Conservation (phyloP, 2,888 invertebrate species). For the Trichopoda pennipes region DNA sequence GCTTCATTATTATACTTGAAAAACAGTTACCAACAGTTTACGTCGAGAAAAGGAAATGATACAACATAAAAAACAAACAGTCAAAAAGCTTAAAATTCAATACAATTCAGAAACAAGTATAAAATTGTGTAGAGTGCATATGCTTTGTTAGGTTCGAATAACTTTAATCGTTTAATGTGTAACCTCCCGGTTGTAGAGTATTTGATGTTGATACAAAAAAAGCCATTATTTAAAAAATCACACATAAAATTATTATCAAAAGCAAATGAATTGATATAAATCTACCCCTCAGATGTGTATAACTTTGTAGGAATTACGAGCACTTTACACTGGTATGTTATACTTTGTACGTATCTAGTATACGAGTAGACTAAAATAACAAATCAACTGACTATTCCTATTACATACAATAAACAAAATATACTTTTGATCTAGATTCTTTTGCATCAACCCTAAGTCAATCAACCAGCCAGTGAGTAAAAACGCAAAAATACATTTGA, state of each 20-base stretch:
- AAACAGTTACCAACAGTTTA: too few relatives aligned
- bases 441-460: slow-evolving; percentile 39
- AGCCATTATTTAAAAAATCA: slow-evolving; percentile 19
- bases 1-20: too few relatives aligned
- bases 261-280: slow-evolving; percentile 70
- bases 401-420: slow-evolving; percentile 20
- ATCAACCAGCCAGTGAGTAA: slow-evolving; percentile 11
- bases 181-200: neutral
- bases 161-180: too few relatives aligned
- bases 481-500: slow-evolving; percentile 44
- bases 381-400: neutral
- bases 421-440: slow-evolving; percentile 37
- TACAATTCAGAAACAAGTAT: too few relatives aligned
- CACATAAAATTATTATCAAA: slow-evolving; percentile 39
- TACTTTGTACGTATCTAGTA: neutral
- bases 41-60: too few relatives aligned
- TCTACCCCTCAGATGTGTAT: slow-evolving; percentile 71
- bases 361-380: slow-evolving; percentile 1
- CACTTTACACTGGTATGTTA: neutral
- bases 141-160: too few relatives aligned
- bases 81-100: too few relatives aligned
- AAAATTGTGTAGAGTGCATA: too few relatives aligned
- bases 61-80: too few relatives aligned
- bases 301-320: slow-evolving; percentile 20
- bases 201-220: neutral